phyloP scores from a whole-genome alignment of 2,888 invertebrate genomes.

The Leptinotarsa rubiginosa region DNA sequence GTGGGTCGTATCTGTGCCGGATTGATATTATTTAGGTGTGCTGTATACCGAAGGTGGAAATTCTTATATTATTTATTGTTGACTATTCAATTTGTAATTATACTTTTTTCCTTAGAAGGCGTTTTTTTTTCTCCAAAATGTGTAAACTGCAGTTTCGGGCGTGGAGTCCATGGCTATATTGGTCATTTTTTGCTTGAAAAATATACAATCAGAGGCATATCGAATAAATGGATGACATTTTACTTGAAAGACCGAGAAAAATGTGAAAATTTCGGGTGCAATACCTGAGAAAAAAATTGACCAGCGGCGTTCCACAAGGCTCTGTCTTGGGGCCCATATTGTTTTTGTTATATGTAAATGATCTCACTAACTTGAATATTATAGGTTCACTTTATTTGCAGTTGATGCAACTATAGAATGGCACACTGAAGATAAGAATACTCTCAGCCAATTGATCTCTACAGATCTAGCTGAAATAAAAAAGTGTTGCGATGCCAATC shows the following conservation, averaged over 20 bases:
- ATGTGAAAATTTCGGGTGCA: background rate
- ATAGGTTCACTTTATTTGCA: background rate
- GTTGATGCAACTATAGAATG: no score
- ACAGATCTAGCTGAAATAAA: no score
- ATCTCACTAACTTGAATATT: background rate
- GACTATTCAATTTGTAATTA: slow-evolving; percentile 13
- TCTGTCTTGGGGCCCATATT: background rate
- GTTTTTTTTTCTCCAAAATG: background rate
- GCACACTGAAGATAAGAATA: no score
- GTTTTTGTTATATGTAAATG: background rate
- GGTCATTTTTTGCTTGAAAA: no score
- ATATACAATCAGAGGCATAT: no score
- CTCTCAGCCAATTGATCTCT: no score
- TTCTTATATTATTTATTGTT: slow-evolving; percentile 19
- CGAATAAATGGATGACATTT: background rate
- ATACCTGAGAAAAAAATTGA: background rate
- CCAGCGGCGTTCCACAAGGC: background rate
- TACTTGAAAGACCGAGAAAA: background rate
- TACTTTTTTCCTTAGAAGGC: slow-evolving; percentile 4
- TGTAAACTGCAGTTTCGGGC: no score
- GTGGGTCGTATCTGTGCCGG: background rate
- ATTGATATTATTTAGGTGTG: background rate
- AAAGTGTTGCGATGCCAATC: no score
- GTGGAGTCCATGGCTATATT: no score
- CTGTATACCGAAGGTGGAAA: slow-evolving; percentile 8